phyloP scores from a whole-genome alignment of 2,113 vertebrate genomes.

The Pseudopodoces humilis region DNA sequence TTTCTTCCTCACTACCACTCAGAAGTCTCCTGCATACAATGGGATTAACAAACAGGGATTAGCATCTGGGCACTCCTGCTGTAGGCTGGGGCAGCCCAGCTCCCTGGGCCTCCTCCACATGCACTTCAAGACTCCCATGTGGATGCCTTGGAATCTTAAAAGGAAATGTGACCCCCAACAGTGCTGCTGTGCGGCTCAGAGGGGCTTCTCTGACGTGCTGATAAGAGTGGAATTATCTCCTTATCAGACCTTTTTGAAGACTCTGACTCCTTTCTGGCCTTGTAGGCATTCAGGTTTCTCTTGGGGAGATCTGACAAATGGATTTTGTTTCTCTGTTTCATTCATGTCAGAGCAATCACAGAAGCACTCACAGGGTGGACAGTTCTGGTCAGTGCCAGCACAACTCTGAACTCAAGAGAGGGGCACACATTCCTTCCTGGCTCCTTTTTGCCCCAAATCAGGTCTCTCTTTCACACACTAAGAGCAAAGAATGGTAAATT shows the following conservation, averaged over 20 bases:
- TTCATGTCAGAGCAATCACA: not conserved
- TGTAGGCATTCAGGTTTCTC: not conserved
- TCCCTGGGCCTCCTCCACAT: not conserved
- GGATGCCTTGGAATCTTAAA: not conserved
- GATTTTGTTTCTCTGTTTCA: not conserved
- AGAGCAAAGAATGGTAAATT: not conserved
- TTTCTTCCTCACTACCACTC: not conserved
- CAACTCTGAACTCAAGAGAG: not conserved
- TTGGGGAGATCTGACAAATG: not conserved
- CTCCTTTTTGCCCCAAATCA: not conserved
- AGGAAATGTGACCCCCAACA: not conserved
- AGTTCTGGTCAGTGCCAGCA: not conserved
- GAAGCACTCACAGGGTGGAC: not conserved
- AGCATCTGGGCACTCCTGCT: not conserved
- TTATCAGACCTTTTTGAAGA: not conserved
- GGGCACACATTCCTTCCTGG: not conserved
- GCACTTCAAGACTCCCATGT: not conserved
- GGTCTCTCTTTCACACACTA: not conserved
- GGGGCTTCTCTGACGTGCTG: not conserved
- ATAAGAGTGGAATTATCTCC: not conserved
- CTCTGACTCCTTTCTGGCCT: fast-evolving
- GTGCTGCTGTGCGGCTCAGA: not conserved
- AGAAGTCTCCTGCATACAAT: not conserved
- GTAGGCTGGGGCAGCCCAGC: not conserved
- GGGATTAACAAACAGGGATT: slow-evolving; percentile 21